A percentile compares a stretch with the other conserved stretches of the same genome.
These are phyloP conservation scores for Micrasema minimum DNA, from an alignment of 1,140 invertebrate genomes.

Conservation along the genomic window DNA sequence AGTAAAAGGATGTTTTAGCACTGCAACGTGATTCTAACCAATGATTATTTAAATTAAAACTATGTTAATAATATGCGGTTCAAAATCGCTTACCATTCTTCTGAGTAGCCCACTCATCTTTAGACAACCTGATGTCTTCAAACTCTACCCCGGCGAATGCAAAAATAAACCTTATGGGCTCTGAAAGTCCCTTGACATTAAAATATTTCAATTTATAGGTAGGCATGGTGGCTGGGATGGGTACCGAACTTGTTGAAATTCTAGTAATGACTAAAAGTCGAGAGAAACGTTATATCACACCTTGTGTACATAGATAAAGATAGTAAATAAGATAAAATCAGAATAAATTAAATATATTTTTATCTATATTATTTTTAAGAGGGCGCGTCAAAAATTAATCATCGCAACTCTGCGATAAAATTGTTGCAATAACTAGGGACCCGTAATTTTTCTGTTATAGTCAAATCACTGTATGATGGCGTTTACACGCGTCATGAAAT, in stretches of 20 bases:
- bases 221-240: slow-evolving; percentile 8
- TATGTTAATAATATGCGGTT: not conserved
- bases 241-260: not conserved
- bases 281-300: not conserved
- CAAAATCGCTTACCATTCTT: slow-evolving; percentile 62
- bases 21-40: too few relatives aligned
- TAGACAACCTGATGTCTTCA: slow-evolving; percentile 74
- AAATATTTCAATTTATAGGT: slow-evolving; percentile 75
- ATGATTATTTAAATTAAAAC: not conserved
- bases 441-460: too few relatives aligned
- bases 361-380: too few relatives aligned
- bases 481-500: too few relatives aligned
- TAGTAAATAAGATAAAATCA: too few relatives aligned
- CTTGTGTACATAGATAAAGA: not conserved
- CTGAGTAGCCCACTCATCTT: slow-evolving; percentile 69
- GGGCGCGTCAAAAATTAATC: too few relatives aligned
- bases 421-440: too few relatives aligned
- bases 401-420: too few relatives aligned
- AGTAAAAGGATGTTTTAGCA: too few relatives aligned
- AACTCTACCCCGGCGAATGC: slow-evolving; percentile 76
- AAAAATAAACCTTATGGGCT: slow-evolving; percentile 78
- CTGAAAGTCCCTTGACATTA: slow-evolving; percentile 74
- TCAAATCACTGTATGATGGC: too few relatives aligned
- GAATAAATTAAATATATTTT: too few relatives aligned
- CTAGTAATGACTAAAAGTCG: not conserved